Conservation (phyloP, 2,888 invertebrate genomes). For the Uropetala carovei region DNA sequence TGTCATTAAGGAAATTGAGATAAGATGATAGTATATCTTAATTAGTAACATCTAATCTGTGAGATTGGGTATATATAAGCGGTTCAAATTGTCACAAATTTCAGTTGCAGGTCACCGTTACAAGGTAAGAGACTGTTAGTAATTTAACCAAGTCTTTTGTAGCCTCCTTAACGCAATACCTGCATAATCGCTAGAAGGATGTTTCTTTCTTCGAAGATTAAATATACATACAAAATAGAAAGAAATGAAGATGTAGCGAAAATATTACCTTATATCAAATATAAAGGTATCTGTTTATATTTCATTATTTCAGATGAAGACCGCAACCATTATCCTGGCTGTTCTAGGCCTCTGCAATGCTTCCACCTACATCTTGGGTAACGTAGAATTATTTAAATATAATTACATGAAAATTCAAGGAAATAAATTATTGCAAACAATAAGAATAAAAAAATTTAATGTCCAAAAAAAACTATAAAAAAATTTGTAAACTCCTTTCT, state of each 20-base stretch:
- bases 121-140: background rate
- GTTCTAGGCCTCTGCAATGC: constrained; percentile 21
- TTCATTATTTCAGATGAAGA: constrained; percentile 26
- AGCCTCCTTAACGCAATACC: too few relatives aligned
- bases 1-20: background rate
- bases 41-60: background rate
- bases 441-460: background rate
- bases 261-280: too few relatives aligned
- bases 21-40: background rate
- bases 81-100: background rate
- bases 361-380: background rate
- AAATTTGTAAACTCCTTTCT: background rate
- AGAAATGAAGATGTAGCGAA: too few relatives aligned
- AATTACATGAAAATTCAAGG: background rate
- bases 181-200: too few relatives aligned
- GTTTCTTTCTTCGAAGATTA: too few relatives aligned
- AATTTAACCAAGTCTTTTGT: too few relatives aligned
- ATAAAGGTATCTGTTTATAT: too few relatives aligned
- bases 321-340: background rate
- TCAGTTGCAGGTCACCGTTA: background rate
- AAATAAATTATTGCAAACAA: background rate
- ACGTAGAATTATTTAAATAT: background rate
- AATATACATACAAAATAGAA: too few relatives aligned
- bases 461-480: background rate
- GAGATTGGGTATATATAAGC: background rate